phyloP scores from a whole-genome alignment of 2,797 vertebrate genomes.

The Enteromius paludinosus region DNA sequence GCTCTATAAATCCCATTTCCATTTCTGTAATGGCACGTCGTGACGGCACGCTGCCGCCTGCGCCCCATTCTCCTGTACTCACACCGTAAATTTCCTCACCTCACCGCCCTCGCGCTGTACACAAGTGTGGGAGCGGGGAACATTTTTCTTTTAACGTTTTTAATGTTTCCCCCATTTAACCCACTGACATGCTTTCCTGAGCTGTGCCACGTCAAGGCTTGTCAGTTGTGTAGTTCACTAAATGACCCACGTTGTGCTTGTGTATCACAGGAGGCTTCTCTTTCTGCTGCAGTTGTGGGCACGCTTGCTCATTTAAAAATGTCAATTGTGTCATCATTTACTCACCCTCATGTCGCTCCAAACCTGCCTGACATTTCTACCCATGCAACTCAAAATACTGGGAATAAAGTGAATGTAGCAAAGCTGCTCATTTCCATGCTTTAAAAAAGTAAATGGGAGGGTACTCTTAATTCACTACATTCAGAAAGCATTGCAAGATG shows the following conservation, averaged over 20 bases:
- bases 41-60: not conserved
- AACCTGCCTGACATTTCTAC: not conserved
- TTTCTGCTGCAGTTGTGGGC: not conserved
- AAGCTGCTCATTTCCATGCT: not conserved
- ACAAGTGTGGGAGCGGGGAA: not conserved
- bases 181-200: slow-evolving; percentile 10
- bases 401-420: not conserved
- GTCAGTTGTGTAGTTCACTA: not conserved
- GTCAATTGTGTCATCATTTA: not conserved
- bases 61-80: slow-evolving; percentile 2
- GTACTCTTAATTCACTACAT: not conserved
- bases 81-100: not conserved
- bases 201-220: not conserved
- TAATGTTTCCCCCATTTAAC: slow-evolving; percentile 1
- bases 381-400: not conserved
- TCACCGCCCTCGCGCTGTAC: not conserved
- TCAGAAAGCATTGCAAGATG: not conserved
- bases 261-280: not conserved
- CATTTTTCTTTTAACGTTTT: slow-evolving; percentile 2
- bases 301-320: not conserved
- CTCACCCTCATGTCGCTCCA: not conserved
- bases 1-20: slow-evolving; percentile 48
- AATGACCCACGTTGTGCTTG: slow-evolving; percentile 1
- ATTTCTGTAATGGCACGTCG: slow-evolving; percentile 52
- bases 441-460: not conserved